These are phyloP conservation scores for Umimayanthus chanpuru DNA, from an alignment of 92 coral and sea anemone species.

Conservation along the genomic window DNA sequence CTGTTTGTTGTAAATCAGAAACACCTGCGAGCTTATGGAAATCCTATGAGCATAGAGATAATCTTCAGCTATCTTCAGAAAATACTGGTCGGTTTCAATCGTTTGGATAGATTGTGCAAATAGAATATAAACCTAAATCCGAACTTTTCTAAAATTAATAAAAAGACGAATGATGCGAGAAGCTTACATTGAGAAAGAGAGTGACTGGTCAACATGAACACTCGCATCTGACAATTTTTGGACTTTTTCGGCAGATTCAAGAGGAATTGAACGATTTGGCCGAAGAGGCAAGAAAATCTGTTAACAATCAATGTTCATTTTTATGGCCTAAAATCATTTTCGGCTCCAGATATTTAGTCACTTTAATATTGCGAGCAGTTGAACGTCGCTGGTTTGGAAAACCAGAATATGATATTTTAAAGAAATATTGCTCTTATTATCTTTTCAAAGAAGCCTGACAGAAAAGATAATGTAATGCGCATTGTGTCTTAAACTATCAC, in stretches of 20 bases:
- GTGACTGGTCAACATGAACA: background rate
- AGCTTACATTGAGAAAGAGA: background rate
- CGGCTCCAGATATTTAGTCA: background rate
- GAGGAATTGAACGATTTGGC: background rate
- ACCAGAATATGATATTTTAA: constrained; percentile 5
- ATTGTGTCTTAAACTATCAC: background rate
- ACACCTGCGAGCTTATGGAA: constrained; percentile 18
- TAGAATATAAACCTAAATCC: background rate
- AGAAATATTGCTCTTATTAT: constrained; percentile 12
- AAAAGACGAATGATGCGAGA: background rate
- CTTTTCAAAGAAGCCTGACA: background rate
- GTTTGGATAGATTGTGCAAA: background rate
- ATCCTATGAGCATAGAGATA: background rate
- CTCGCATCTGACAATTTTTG: background rate
- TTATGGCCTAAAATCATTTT: background rate
- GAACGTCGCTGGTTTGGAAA: background rate
- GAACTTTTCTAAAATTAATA: background rate
- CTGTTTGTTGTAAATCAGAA: background rate
- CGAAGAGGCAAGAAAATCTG: background rate
- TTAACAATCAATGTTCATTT: background rate
- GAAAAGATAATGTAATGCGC: background rate
- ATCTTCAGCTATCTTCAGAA: background rate
- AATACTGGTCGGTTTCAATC: background rate
- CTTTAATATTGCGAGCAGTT: background rate
- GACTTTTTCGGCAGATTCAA: background rate